Conservation (phyloP, 2,888 invertebrate genomes). For the Sminthurides aquaticus region DNA sequence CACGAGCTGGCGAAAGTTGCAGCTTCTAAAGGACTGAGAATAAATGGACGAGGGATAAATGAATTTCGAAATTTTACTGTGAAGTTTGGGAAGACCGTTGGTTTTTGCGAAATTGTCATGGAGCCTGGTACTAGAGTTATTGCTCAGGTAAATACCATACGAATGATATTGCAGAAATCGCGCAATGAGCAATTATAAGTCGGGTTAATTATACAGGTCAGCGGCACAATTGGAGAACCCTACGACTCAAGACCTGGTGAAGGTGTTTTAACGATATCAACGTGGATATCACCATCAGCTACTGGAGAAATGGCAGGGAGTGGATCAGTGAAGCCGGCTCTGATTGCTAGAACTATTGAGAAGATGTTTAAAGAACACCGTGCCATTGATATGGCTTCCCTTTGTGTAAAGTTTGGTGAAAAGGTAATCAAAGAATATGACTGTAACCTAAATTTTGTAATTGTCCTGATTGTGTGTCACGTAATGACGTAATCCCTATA, state of each 20-base stretch:
- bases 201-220: slow-evolving; percentile 25
- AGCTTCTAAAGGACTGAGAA: slow-evolving; percentile 33
- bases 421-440: slow-evolving; percentile 31
- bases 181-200: background rate
- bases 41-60: slow-evolving; percentile 29
- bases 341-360: slow-evolving; percentile 37
- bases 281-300: slow-evolving; percentile 41
- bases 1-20: slow-evolving; percentile 25
- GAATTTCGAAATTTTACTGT: slow-evolving; percentile 33
- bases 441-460: background rate
- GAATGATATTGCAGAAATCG: background rate
- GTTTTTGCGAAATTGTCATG: slow-evolving; percentile 36
- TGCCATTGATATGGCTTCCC: slow-evolving; percentile 38
- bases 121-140: slow-evolving; percentile 37
- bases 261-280: slow-evolving; percentile 37
- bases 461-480: background rate
- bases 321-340: slow-evolving; percentile 33
- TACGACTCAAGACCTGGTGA: slow-evolving; percentile 40
- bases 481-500: too few relatives aligned
- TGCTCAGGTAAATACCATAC: slow-evolving; percentile 38
- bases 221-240: slow-evolving; percentile 37
- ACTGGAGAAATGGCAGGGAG: slow-evolving; percentile 40
- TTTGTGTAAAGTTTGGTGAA: slow-evolving; percentile 42
- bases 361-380: slow-evolving; percentile 39
- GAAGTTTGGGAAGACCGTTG: slow-evolving; percentile 33